phyloP scores from a whole-genome alignment of 1,140 invertebrate species.

The Neuroterus valhalla region DNA sequence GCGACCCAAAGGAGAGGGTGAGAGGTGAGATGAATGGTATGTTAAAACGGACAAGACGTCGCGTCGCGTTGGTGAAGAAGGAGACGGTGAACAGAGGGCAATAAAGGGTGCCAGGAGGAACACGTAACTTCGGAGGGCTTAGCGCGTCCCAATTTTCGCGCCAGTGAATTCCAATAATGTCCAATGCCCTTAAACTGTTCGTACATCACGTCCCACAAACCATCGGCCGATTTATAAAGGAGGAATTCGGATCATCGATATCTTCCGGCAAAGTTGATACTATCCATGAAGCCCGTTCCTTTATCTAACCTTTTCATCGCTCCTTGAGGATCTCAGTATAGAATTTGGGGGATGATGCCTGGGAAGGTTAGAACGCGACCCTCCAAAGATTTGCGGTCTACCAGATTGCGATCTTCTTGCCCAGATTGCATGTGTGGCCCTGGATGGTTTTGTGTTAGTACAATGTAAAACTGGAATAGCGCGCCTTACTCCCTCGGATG shows the following conservation, averaged over 20 bases:
- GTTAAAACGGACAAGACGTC: constrained; percentile 37
- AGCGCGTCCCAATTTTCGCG: constrained; percentile 65
- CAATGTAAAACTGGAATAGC: neutral
- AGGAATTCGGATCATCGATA: constrained; percentile 64
- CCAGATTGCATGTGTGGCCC: neutral
- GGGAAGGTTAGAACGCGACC: constrained; percentile 35
- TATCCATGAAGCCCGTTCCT: constrained; percentile 24
- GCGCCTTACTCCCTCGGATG: neutral
- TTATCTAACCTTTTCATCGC: constrained; percentile 34
- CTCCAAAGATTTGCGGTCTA: constrained; percentile 35
- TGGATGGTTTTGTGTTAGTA: neutral
- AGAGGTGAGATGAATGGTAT: constrained; percentile 54
- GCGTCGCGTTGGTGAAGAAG: neutral
- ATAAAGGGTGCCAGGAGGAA: constrained; percentile 24
- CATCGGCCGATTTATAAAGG: constrained; percentile 62
- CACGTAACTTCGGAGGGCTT: constrained; percentile 40
- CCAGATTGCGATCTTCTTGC: constrained; percentile 36
- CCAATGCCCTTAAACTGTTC: constrained; percentile 63
- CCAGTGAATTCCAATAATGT: constrained; percentile 70
- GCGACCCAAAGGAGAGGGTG: constrained; percentile 41
- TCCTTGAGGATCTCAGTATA: constrained; percentile 43
- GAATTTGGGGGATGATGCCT: constrained; percentile 34
- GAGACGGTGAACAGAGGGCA: neutral
- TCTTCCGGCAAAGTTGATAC: constrained; percentile 27
- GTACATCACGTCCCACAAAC: constrained; percentile 55